Conservation (phyloP, 2,797 vertebrate genomes). For the Phataginus tricuspis region DNA sequence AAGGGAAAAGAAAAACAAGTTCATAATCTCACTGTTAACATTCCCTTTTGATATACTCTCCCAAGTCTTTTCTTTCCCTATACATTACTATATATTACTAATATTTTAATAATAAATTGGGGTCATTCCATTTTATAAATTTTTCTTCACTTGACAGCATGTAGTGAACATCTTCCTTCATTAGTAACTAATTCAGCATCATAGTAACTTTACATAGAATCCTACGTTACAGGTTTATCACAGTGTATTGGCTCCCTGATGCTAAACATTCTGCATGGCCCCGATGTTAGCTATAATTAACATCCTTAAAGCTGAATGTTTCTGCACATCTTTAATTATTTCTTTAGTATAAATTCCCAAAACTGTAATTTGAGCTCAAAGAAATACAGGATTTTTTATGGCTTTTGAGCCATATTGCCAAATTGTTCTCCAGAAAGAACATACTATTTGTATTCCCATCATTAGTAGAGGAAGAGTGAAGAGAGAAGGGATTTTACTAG, state of each 20-base stretch:
- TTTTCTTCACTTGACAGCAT: not conserved
- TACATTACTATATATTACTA: not conserved
- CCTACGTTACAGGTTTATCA: not conserved
- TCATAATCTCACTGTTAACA: not conserved
- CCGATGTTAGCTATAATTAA: slow-evolving; percentile 7
- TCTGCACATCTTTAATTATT: not conserved
- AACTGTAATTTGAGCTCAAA: not conserved
- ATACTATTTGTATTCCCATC: not conserved
- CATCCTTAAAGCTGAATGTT: not conserved
- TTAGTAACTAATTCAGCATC: not conserved
- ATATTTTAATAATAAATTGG: not conserved
- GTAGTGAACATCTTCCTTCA: not conserved
- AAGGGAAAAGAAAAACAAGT: not conserved
- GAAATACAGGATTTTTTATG: not conserved
- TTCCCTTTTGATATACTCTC: not conserved
- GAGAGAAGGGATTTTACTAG: not conserved
- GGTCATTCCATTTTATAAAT: not conserved
- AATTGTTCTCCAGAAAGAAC: not conserved
- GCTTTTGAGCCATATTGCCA: not conserved
- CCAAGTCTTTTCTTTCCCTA: not conserved
- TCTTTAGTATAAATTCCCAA: slow-evolving; percentile 9
- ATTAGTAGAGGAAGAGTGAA: not conserved
- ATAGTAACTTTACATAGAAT: not conserved
- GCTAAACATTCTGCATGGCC: not conserved
- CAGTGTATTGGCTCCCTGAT: not conserved